A percentile compares a stretch with the other conserved stretches of the same genome.
These are phyloP conservation scores for Stichodactyla mertensii DNA, from an alignment of 64 coral and sea anemone genomes.

Conservation along the genomic window DNA sequence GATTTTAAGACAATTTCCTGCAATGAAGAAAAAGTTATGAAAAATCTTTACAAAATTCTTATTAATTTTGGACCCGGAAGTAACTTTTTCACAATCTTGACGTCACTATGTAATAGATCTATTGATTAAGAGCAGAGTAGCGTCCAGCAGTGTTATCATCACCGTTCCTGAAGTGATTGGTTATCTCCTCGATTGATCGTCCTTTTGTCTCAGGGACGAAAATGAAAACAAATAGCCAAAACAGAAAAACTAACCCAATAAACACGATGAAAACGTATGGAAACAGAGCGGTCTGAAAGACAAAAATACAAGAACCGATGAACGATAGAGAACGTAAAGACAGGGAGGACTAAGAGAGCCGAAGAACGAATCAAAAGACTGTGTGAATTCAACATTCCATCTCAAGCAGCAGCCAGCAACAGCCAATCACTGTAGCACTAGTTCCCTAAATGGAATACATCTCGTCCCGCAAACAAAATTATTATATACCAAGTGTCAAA, in stretches of 20 bases:
- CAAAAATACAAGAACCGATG: not conserved
- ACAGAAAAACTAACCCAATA: slow-evolving; percentile 55
- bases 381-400: too few relatives aligned
- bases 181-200: slow-evolving; percentile 84
- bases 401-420: too few relatives aligned
- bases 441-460: too few relatives aligned
- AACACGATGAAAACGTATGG: slow-evolving; percentile 93
- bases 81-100: not conserved
- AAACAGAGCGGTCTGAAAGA: slow-evolving; percentile 56
- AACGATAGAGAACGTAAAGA: too few relatives aligned
- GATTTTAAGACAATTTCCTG: too few relatives aligned
- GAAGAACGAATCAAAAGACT: too few relatives aligned
- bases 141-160: not conserved
- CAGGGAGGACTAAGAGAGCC: too few relatives aligned
- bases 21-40: too few relatives aligned
- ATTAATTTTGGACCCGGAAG: not conserved
- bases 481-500: too few relatives aligned
- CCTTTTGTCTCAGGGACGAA: slow-evolving; percentile 94
- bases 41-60: too few relatives aligned
- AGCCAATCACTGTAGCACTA: too few relatives aligned
- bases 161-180: slow-evolving; percentile 41
- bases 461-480: too few relatives aligned
- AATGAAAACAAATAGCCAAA: slow-evolving; percentile 60
- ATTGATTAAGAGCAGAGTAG: not conserved
- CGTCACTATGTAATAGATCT: not conserved